These are phyloP conservation scores for Carduelis carduelis DNA, from an alignment of 2,797 vertebrate genomes.

Conservation along the genomic window DNA sequence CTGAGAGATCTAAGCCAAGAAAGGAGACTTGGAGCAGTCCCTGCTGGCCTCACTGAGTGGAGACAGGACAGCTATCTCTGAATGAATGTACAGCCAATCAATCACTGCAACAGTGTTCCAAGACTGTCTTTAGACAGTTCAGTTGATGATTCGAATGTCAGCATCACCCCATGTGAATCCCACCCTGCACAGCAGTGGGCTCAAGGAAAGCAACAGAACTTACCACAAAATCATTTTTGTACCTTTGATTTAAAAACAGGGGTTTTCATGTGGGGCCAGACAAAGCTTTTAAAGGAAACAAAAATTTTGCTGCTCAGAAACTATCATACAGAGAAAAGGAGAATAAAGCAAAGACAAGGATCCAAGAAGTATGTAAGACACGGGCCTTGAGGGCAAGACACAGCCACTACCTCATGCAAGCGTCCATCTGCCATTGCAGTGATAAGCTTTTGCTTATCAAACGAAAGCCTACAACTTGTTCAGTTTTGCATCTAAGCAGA, in stretches of 20 bases:
- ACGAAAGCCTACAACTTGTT: not conserved
- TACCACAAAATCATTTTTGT: not conserved
- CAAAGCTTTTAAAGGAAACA: not conserved
- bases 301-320: not conserved
- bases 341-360: not conserved
- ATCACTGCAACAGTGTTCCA: not conserved
- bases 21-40: not conserved
- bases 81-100: not conserved
- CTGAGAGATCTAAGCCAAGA: not conserved
- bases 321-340: not conserved
- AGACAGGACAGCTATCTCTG: not conserved
- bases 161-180: not conserved
- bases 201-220: not conserved
- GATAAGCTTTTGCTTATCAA: not conserved
- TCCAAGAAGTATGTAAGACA: not conserved
- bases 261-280: rapidly evolving
- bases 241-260: not conserved
- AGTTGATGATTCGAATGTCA: not conserved
- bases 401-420: rapidly evolving
- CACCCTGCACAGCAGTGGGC: not conserved
- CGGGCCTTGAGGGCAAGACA: not conserved
- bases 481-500: not conserved
- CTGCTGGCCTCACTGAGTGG: not conserved
- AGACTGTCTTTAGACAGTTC: not conserved
- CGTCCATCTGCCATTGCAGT: not conserved